These are phyloP conservation scores for Drosophila longiperda DNA, from an alignment of 2,888 invertebrate genomes.

Conservation along the genomic window DNA sequence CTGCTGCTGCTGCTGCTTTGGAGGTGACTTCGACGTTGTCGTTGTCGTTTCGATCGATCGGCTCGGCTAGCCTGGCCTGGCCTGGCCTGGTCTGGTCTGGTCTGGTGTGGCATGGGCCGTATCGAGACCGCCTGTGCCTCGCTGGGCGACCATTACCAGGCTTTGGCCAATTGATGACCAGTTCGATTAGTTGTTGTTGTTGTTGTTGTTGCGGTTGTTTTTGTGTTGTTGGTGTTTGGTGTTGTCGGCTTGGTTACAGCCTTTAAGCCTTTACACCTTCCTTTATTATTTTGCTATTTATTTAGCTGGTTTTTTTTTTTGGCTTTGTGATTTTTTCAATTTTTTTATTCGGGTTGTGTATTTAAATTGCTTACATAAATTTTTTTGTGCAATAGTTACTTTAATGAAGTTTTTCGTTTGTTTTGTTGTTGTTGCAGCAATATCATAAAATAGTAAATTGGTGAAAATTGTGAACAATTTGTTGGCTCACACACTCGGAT, in stretches of 20 bases:
- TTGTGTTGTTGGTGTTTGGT: conserved; percentile 24
- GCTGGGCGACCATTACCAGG: conserved; percentile 72
- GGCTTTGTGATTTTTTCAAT: conserved; percentile 32
- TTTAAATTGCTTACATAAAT: conserved; percentile 79
- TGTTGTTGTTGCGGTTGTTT: conserved; percentile 28
- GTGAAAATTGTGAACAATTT: conserved; percentile 74
- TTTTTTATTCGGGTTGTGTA: conserved; percentile 48
- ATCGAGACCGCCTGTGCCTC: conserved; percentile 42
- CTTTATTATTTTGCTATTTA: conserved; percentile 77
- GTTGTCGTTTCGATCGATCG: conserved; percentile 75
- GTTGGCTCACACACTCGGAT: conserved; percentile 45
- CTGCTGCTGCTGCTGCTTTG: conserved; percentile 45
- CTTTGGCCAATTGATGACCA: conserved; percentile 81
- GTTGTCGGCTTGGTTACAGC: conserved; percentile 59
- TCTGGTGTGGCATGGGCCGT: conserved; percentile 40
- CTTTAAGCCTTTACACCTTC: conserved; percentile 75
- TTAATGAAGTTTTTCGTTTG: conserved; percentile 68
- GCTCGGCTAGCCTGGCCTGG: conserved; percentile 39
- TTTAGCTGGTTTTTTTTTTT: conserved; percentile 46
- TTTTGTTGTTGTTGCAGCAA: conserved; percentile 33
- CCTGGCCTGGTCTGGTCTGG: conserved; percentile 24
- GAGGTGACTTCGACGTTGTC: conserved; percentile 63
- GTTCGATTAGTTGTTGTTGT: conserved; percentile 79
- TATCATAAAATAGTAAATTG: conserved; percentile 75
- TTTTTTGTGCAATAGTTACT: conserved; percentile 72